Base-by-base conservation (phyloP, 2,797 vertebrate genomes). In the Xerus rutilus region DNA sequence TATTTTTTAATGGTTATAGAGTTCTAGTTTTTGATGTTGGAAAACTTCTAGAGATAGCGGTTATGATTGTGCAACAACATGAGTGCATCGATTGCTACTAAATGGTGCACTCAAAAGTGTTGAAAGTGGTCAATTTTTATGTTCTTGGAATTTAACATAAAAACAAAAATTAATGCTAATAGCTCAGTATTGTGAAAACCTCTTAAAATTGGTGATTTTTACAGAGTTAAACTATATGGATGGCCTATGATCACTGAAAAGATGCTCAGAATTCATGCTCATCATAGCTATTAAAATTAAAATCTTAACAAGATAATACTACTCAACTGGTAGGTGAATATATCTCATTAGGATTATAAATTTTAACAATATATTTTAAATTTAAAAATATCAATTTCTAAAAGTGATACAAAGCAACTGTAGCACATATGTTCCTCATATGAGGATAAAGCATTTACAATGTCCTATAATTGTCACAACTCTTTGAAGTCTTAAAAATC, bases 361-460 rank as follows among this genome's bases (percentile, higher is more conserved):
- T 3, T 45, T 32, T 78, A 23, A 54, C 9, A 59, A 59, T 59
- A 25, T 59, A 8, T 12, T 4, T n/a, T 65, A 72, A 72, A 54
- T 45, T 45, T 69, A 15, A 54, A 5, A 43, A 20, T 35, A 54
- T 0, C 11, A 25, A 64, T 79, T 86, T 21, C 21, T 17, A 5
- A 67, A 14, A 54, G 45, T 47, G 15, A 30, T 54, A 2, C 35
- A 14, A 73, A 70, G 12, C 7, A 79, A 54, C 3, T 78, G 7
- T 23, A 43, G 11, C 8, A 14, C 39, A 49, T 47, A 5, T 15
- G 30, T n/a, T 65, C 47, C 65, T 70, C 14, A 30, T 12, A 70
- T 30, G n/a, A 30, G 14, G 18, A 1, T 0, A 59, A n/a, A 70
- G 6, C 0, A 23, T 6, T 35, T 20, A 25, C 2, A 47, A 20